These are phyloP conservation scores for Indicator maculatus DNA, from an alignment of 2,113 vertebrate species.

Conservation along the genomic window DNA sequence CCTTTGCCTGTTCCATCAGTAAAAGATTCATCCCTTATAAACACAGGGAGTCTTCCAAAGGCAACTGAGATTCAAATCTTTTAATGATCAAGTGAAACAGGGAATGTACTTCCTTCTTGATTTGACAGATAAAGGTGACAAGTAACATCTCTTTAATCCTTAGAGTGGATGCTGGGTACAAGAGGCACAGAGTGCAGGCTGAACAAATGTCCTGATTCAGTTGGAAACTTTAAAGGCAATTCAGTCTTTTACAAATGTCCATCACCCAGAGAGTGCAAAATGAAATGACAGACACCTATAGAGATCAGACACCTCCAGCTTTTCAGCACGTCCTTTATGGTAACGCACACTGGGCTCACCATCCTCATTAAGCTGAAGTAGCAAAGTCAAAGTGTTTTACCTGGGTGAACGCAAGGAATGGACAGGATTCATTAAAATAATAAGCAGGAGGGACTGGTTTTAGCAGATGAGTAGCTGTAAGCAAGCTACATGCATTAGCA, in stretches of 20 bases:
- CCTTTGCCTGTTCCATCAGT: not conserved
- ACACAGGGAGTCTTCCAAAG: not conserved
- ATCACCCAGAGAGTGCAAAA: constrained; percentile 26
- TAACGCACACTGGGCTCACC: not conserved
- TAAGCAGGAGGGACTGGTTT: constrained; percentile 45
- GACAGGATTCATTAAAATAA: constrained; percentile 43
- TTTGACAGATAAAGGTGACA: constrained; percentile 49
- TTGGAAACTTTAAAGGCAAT: constrained; percentile 25
- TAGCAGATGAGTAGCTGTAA: constrained; percentile 30
- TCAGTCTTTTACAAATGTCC: not conserved
- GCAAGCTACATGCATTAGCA: too few species aligned
- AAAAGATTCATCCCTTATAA: constrained; percentile 3
- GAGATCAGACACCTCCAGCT: not conserved
- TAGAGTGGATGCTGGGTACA: not conserved
- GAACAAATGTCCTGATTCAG: constrained; percentile 31
- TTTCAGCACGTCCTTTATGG: not conserved
- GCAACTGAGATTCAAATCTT: constrained; percentile 36
- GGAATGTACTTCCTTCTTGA: constrained; percentile 31
- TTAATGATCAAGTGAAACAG: constrained; percentile 22
- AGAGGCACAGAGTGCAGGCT: not conserved
- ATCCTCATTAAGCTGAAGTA: not conserved
- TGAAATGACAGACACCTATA: constrained; percentile 19
- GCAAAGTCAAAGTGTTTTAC: constrained; percentile 27
- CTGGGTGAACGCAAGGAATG: not conserved
- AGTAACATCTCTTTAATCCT: constrained; percentile 38